Conservation (phyloP, 2,113 vertebrate species). For the Bagarius yarrelli region DNA sequence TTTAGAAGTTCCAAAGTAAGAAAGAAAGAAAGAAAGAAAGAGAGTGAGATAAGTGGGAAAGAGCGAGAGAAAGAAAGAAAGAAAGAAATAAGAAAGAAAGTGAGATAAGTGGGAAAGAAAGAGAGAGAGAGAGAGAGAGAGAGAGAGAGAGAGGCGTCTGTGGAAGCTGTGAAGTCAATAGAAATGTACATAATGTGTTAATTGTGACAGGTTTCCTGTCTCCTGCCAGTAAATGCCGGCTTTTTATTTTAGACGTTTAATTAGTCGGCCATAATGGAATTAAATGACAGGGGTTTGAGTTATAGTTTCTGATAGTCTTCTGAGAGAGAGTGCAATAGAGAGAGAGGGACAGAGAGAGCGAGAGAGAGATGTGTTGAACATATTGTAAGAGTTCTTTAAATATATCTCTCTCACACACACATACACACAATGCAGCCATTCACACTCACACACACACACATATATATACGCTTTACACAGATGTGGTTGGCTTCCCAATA, state of each 20-base stretch:
- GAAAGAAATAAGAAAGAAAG: constrained; percentile 45
- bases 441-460: not conserved
- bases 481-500: constrained; percentile 31
- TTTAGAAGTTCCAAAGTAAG: constrained; percentile 64
- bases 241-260: constrained; percentile 57
- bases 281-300: constrained; percentile 38
- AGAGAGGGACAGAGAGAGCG: constrained; percentile 18
- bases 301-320: constrained; percentile 34
- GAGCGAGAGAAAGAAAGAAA: constrained; percentile 61
- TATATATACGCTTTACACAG: not conserved
- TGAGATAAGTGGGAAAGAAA: constrained; percentile 54
- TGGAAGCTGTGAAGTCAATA: constrained; percentile 74
- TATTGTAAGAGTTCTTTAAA: constrained; percentile 62
- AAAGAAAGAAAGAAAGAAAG: constrained; percentile 58
- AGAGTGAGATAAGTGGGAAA: constrained; percentile 52
- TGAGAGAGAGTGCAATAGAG: constrained; percentile 7
- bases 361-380: constrained; percentile 56
- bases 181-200: constrained; percentile 77
- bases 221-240: constrained; percentile 61
- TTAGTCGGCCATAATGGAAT: constrained; percentile 48
- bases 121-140: constrained; percentile 63
- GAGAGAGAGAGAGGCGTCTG: constrained; percentile 64
- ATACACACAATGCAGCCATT: not conserved
- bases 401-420: not conserved
- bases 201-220: constrained; percentile 75